Conservation (phyloP, 2,797 vertebrate genomes). For the Gallinago nigripennis region DNA sequence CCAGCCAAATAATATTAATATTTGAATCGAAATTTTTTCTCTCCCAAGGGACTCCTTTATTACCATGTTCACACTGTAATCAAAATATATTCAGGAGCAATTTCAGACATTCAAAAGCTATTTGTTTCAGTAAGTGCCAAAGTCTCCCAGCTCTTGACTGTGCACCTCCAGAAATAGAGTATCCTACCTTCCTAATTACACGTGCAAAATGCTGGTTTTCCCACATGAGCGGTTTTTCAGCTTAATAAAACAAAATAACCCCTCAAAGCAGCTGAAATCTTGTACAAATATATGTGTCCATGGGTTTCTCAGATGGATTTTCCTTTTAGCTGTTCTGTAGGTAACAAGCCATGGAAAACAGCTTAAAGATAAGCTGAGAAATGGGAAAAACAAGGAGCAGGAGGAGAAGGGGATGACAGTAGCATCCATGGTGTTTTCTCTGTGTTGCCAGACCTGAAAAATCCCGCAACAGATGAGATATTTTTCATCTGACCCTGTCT, state of each 20-base stretch:
- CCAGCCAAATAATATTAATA: background rate
- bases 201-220: slow-evolving; percentile 1
- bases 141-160: background rate
- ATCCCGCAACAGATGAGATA: background rate
- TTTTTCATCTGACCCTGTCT: background rate
- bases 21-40: background rate
- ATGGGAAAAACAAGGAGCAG: background rate
- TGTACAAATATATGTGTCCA: background rate
- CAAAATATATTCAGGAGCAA: slow-evolving; percentile 23
- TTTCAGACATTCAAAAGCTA: background rate
- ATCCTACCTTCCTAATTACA: background rate
- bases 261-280: background rate
- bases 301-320: background rate
- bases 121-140: slow-evolving; percentile 29
- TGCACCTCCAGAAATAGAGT: background rate
- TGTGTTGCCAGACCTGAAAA: background rate
- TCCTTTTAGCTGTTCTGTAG: background rate
- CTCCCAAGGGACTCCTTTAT: background rate
- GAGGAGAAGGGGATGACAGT: background rate
- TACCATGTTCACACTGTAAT: background rate
- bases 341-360: background rate
- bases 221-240: background rate
- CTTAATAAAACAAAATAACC: background rate
- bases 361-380: background rate
- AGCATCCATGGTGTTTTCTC: background rate